phyloP scores from a whole-genome alignment of 2,888 invertebrate genomes.

The Platerodrilus igneus region DNA sequence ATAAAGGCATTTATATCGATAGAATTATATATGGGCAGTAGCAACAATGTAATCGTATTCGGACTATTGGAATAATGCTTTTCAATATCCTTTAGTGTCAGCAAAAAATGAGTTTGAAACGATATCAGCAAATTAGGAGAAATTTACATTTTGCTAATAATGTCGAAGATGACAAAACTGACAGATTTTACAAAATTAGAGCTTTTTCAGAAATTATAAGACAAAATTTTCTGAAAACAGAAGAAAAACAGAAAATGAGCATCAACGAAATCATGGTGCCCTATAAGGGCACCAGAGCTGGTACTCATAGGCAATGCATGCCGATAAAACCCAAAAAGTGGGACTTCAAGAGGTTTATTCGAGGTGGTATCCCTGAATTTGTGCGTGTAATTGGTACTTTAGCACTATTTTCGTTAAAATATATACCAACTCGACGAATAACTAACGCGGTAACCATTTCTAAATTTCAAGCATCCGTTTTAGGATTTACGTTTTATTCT shows the following conservation, averaged over 20 bases:
- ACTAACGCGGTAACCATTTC: too few species aligned
- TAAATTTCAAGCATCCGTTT: too few species aligned
- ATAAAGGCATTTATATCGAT: too few species aligned
- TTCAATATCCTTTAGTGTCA: conserved; percentile 17
- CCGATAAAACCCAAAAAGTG: conserved; percentile 26
- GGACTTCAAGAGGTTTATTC: conserved; percentile 28
- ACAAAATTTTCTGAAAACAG: conserved; percentile 19
- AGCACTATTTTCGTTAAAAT: too few species aligned
- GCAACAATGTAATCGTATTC: conserved; percentile 18
- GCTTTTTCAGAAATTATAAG: conserved; percentile 17
- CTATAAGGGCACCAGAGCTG: conserved; percentile 22
- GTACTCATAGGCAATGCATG: conserved; percentile 25
- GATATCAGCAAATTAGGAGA: conserved; percentile 22
- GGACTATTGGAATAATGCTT: conserved; percentile 26
- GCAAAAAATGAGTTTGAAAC: conserved; percentile 27
- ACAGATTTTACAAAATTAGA: conserved; percentile 20
- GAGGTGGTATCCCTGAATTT: conserved; percentile 21
- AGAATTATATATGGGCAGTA: too few species aligned
- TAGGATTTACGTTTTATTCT: too few species aligned
- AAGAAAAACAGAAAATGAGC: conserved; percentile 13
- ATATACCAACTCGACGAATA: too few species aligned
- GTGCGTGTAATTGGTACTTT: too few species aligned
- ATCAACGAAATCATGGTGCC: conserved; percentile 26
- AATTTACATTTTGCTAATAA: conserved; percentile 24
- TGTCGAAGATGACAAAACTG: conserved; percentile 12